phyloP scores from a whole-genome alignment of 2,113 vertebrate species.

The Centropus bengalensis region DNA sequence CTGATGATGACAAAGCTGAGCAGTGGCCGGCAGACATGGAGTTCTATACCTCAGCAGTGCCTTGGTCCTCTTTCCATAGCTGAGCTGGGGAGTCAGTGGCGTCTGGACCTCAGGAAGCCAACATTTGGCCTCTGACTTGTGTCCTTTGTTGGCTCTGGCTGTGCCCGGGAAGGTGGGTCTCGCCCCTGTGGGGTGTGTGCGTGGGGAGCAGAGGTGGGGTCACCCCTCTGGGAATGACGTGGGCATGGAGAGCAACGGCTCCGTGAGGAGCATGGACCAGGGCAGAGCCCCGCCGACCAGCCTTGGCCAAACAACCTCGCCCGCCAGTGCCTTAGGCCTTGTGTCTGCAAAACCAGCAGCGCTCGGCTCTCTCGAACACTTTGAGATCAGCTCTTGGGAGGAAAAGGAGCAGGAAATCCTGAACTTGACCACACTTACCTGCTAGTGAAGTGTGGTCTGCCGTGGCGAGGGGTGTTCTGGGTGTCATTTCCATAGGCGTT shows the following conservation, averaged over 20 bases:
- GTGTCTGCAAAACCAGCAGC: not conserved
- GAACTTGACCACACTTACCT: not conserved
- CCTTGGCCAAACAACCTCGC: not conserved
- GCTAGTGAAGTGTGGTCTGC: not conserved
- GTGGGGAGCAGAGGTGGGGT: not conserved
- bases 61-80: slow-evolving; percentile 83
- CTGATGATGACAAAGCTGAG: slow-evolving; percentile 63
- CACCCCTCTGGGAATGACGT: fast-evolving
- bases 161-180: not conserved
- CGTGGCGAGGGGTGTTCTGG: not conserved
- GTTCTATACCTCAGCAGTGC: slow-evolving; percentile 73
- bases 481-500: not conserved
- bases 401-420: not conserved
- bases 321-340: not conserved
- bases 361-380: not conserved
- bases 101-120: not conserved
- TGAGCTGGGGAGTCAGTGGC: slow-evolving; percentile 19
- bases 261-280: not conserved
- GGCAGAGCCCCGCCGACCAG: not conserved
- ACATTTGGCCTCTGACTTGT: not conserved
- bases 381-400: not conserved
- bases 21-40: slow-evolving; percentile 74
- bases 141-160: not conserved
- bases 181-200: not conserved
- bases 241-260: not conserved